Conservation (phyloP, 2,888 invertebrate genomes). For the Acleris literana region DNA sequence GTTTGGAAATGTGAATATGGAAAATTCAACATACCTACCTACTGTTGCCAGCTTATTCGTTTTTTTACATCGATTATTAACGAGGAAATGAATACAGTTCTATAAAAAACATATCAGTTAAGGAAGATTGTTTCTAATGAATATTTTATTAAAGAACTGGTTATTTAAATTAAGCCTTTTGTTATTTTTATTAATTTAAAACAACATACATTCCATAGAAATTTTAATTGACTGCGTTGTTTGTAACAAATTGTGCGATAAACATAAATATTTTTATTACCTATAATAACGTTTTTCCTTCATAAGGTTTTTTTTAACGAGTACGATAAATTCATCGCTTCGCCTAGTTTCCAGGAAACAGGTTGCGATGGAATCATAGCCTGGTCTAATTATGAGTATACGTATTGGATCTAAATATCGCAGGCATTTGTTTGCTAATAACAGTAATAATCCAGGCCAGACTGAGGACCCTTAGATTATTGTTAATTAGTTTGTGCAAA, state of each 20-base stretch:
- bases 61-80: constrained; percentile 7
- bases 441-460: constrained; percentile 14
- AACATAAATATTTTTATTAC: constrained; percentile 39
- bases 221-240: background rate
- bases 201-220: background rate
- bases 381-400: constrained; percentile 25
- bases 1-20: constrained; percentile 41
- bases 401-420: constrained; percentile 11
- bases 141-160: constrained; percentile 3
- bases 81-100: background rate
- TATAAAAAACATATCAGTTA: background rate
- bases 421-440: constrained; percentile 28
- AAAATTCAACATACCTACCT: constrained; percentile 5
- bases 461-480: constrained; percentile 36
- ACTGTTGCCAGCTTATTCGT: background rate
- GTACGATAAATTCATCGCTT: constrained; percentile 54
- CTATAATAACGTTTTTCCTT: constrained; percentile 38
- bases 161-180: background rate
- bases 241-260: constrained; percentile 20
- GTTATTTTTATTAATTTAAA: background rate
- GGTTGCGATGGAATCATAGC: constrained; percentile 52
- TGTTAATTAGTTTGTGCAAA: constrained; percentile 58
- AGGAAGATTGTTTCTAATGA: background rate
- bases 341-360: constrained; percentile 55
- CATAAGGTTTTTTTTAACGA: constrained; percentile 39